Conservation (phyloP, 2,113 vertebrate species). For the Myodes glareolus region DNA sequence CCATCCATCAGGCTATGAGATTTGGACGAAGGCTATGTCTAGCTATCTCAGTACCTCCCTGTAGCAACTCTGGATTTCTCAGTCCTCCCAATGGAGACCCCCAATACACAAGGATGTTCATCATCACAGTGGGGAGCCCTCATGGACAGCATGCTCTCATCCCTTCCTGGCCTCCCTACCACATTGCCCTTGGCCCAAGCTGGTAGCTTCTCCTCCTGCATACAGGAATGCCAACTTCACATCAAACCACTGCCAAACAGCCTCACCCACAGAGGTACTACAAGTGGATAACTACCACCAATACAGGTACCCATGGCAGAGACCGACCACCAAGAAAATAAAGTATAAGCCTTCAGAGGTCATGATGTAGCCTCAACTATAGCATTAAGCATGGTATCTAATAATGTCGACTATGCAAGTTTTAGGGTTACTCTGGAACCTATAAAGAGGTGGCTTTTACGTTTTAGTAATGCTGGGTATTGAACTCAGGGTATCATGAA, state of each 20-base stretch:
- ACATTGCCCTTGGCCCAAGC: fast-evolving
- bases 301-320: neutral
- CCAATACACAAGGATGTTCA: neutral
- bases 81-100: neutral
- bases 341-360: neutral
- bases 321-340: neutral
- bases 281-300: no score
- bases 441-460: neutral
- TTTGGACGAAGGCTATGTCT: neutral
- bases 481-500: neutral
- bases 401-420: neutral
- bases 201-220: neutral
- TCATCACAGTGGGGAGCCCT: neutral
- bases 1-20: neutral
- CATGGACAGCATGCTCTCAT: neutral
- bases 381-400: neutral
- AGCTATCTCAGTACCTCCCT: neutral
- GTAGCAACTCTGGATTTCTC: neutral
- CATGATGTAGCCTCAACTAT: neutral
- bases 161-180: neutral
- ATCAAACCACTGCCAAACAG: neutral
- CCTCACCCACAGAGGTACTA: neutral
- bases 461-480: neutral
- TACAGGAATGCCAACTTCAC: neutral
- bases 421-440: neutral